A percentile compares a stretch with the other conserved stretches of the same genome.
These are phyloP conservation scores for Diadophis punctatus DNA, from an alignment of 2,113 vertebrate species.

Conservation along the genomic window DNA sequence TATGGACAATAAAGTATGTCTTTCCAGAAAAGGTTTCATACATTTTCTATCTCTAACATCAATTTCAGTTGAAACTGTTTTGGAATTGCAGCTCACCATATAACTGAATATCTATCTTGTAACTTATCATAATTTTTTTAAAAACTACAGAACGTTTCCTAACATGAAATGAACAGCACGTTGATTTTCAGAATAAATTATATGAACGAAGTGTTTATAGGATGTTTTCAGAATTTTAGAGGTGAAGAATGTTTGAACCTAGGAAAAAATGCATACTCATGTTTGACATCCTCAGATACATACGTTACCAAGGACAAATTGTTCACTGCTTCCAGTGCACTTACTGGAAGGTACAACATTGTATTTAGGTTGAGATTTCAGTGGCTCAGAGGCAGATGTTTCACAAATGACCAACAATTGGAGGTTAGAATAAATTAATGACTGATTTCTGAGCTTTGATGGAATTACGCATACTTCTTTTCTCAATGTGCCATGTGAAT, in stretches of 20 bases:
- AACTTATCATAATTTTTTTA: constrained; percentile 57
- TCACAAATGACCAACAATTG: constrained; percentile 89
- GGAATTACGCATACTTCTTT: constrained; percentile 98
- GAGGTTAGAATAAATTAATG: constrained; percentile 96
- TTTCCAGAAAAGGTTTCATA: constrained; percentile 67
- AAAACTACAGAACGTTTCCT: constrained; percentile 62
- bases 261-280: not conserved
- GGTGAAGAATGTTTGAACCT: constrained; percentile 37
- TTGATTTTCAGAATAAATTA: constrained; percentile 63
- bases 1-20: constrained; percentile 70
- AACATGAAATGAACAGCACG: constrained; percentile 64
- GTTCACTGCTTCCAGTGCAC: constrained; percentile 34
- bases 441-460: constrained; percentile 97
- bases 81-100: constrained; percentile 63
- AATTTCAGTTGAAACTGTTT: constrained; percentile 69
- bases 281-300: constrained; percentile 1
- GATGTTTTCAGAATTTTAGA: constrained; percentile 42
- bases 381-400: constrained; percentile 86
- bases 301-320: not conserved
- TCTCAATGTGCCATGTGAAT: constrained; percentile 91
- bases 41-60: constrained; percentile 69
- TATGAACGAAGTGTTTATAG: constrained; percentile 49
- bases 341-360: constrained; percentile 55
- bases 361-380: constrained; percentile 69
- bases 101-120: constrained; percentile 63